phyloP scores from a whole-genome alignment of 2,888 invertebrate species.

The Galerucella pusilla region DNA sequence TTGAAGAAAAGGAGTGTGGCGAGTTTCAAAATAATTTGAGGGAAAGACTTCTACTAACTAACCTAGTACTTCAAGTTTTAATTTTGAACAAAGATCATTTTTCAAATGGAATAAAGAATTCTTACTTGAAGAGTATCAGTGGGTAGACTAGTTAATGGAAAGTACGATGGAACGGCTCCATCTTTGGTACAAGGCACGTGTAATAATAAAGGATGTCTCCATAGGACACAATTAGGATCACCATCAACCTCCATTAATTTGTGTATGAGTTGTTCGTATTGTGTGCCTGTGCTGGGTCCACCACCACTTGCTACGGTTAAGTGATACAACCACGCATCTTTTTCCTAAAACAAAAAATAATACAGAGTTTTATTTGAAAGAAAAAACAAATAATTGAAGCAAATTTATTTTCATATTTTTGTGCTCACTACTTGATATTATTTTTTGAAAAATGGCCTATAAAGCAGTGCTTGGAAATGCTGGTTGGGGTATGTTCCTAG shows the following conservation, averaged over 20 bases:
- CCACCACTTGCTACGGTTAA: conserved; percentile 93
- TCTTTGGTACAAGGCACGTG: conserved; percentile 84
- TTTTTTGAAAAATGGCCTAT: no score
- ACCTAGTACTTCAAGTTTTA: no score
- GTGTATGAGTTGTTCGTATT: conserved; percentile 95
- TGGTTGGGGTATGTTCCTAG: no score
- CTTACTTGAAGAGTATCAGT: conserved; percentile 82
- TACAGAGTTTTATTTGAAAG: neutral
- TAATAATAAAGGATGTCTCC: conserved; percentile 91
- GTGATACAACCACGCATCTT: conserved; percentile 88
- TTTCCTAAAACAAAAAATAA: conserved; percentile 70
- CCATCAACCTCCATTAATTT: conserved; percentile 97
- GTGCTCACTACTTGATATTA: no score
- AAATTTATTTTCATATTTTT: no score
- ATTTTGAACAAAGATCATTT: neutral
- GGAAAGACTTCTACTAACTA: no score
- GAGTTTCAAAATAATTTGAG: no score
- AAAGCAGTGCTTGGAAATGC: no score
- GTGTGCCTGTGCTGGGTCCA: conserved; percentile 90
- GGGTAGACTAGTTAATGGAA: conserved; percentile 90
- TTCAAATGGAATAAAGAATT: neutral
- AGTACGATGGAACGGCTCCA: conserved; percentile 75
- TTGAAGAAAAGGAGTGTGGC: no score
- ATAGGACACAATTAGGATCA: conserved; percentile 90
- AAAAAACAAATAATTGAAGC: no score